Evolutionary conservation across 2,888 invertebrate genomes (phyloP), one percentile per base, ranked within the genome.

Genomic region (Mythimna albipuncta): DNA sequence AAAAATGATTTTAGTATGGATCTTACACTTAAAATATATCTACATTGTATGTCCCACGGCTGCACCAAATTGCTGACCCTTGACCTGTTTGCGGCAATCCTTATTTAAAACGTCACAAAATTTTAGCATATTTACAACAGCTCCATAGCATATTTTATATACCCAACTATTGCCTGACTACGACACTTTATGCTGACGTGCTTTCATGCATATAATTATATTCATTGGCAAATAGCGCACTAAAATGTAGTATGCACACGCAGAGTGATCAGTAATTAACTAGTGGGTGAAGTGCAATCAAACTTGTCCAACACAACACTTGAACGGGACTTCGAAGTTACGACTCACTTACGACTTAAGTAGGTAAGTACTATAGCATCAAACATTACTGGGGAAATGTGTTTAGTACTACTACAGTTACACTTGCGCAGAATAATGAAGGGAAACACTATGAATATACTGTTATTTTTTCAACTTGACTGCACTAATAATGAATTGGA

Each of bases 321-420:
- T 57, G 32, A 50, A 55, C 50, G 19, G 38, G 63, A 78, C 44
- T 54, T 58, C 44, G 1, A 76, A 64, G 64, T 54, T 59, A 55
- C 54, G 13, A 61, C 55, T 55, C 54, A 50, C 64, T 57, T 32
- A 21, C 7, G 1, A 44, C 44, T 44, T 44, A 41, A 44, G 13
- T 44, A 44, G 44, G 44, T 44, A 47, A 47, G 47, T 47, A 47
- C 47, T 47, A 47, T 47, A 16, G 47, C 6, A 6, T 47, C 47
- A 47, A 19, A 16, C 16, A 19, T 19, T 16, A 47, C 16, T 47
- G 6, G 16, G 1, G 47, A 47, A 47, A 47, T 47, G 47, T 19
- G 6, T 16, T 16, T 47, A 16, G 6, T 38, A 7, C 16, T 38
- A 7, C 16, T 47, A 47, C 16, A 47, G 47, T 6, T 47, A 47